Base-by-base conservation (phyloP, 2,797 vertebrate genomes). In the Gymnodraco acuticeps region DNA sequence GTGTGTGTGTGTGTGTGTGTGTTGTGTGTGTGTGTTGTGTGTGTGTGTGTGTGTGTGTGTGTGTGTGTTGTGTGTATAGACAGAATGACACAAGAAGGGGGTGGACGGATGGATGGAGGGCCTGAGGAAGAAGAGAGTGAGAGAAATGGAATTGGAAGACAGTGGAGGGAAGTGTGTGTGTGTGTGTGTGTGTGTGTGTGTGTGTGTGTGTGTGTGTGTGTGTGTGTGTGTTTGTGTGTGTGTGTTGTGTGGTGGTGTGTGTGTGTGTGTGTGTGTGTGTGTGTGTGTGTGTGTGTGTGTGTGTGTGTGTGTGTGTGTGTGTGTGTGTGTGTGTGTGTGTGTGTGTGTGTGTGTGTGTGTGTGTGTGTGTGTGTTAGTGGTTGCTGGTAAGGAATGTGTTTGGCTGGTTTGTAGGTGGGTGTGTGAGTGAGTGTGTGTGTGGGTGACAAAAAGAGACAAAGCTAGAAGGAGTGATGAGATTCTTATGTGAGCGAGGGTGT, bases 61-160 rank as follows among this genome's bases (percentile, higher is more conserved):
- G 20, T 2, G 20, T 20, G 20, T 20, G 20, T 20, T n/a, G n/a
- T n/a, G n/a, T n/a, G n/a, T n/a, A n/a, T 46, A 63, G 64, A 74
- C 61, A 78, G 77, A 80, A 79, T 73, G 66, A 83, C 64, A 80
- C 75, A 86, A 75, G 80, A 71, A 79, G 70, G 71, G 72, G 88
- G 71, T 74, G 85, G 81, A 84, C 66, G 79, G 88, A 90, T 89
- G 75, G 86, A 91, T 91, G 82, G 77, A 85, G 80, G 91, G 91
- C 88, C 89, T 64, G 81, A 83, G 88, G 89, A 86, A 73, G 4
- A 73, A 84, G 84, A 83, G 80, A 89, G 80, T 72, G 78, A 81
- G 86, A 85, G 81, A 81, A 84, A 90, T 87, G 74, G 80, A 88
- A 82, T 73, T 78, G 75, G 77, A 78, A 88, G 81, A 88, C 69